Percentiles rank a stretch among this genome's conserved stretches.
phyloP scores from a whole-genome alignment of 2,888 invertebrate genomes.

The Eupithecia insigniata region DNA sequence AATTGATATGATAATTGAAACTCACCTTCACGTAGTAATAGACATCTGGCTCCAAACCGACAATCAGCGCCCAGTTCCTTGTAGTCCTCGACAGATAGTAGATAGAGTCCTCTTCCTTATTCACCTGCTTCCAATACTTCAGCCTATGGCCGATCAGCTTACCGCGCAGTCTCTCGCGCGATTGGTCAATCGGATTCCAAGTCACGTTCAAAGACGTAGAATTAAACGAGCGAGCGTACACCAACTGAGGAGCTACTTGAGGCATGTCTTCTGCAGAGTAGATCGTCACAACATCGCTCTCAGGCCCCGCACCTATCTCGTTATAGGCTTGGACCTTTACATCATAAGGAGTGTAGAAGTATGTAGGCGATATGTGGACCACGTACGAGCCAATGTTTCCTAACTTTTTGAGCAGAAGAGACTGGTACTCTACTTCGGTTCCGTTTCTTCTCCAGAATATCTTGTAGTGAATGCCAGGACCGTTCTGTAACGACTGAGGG shows the following conservation, averaged over 20 bases:
- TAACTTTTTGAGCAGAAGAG: constrained; percentile 86
- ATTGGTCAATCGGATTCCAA: constrained; percentile 94
- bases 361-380: constrained; percentile 88
- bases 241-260: constrained; percentile 93
- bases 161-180: constrained; percentile 92
- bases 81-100: constrained; percentile 94
- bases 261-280: constrained; percentile 97
- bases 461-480: constrained; percentile 94
- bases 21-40: constrained; percentile 94
- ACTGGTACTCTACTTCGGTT: constrained; percentile 90
- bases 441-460: constrained; percentile 93
- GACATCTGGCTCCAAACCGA: constrained; percentile 95
- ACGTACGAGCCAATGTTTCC: constrained; percentile 92
- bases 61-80: constrained; percentile 94
- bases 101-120: constrained; percentile 90
- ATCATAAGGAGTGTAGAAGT: constrained; percentile 92
- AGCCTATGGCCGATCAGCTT: constrained; percentile 96
- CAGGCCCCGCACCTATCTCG: constrained; percentile 91
- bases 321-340: constrained; percentile 94
- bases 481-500: constrained; percentile 91
- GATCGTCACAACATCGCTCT: constrained; percentile 89
- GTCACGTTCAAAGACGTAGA: constrained; percentile 96
- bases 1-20: constrained; percentile 4
- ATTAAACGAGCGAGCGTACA: constrained; percentile 91
- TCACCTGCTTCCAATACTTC: constrained; percentile 94